These are phyloP conservation scores for Motacilla alba DNA, from an alignment of 2,113 vertebrate genomes.

Conservation along the genomic window DNA sequence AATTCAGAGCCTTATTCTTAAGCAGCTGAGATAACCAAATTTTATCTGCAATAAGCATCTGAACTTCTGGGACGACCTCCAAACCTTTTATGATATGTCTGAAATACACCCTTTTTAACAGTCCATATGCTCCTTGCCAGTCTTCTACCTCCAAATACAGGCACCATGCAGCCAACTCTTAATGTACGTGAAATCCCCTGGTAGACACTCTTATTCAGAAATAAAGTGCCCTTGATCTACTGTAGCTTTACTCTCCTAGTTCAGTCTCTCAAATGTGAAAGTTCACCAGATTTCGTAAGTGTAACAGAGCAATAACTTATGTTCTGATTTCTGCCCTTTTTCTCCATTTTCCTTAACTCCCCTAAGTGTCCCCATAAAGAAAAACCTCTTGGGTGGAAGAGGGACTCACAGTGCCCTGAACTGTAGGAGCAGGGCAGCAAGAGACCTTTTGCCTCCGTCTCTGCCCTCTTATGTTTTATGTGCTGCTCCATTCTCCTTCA, in stretches of 20 bases:
- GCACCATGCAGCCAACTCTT: not conserved
- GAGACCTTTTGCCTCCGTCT: not conserved
- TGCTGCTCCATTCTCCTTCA: not conserved
- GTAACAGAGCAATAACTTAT: conserved; percentile 32
- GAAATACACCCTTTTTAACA: conserved; percentile 25
- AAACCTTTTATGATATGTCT: conserved; percentile 38
- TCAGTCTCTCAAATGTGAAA: conserved; percentile 13
- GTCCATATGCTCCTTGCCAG: conserved; percentile 5
- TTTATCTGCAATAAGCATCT: conserved; percentile 39
- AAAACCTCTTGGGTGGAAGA: not conserved
- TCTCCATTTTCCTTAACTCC: not conserved
- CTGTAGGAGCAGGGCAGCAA: not conserved
- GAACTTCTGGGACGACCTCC: conserved; percentile 44
- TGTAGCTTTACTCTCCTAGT: not conserved
- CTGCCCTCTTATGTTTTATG: not conserved
- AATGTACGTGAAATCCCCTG: conserved; percentile 29
- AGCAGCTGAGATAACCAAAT: not conserved
- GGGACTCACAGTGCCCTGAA: not conserved
- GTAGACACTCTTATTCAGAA: conserved; percentile 10
- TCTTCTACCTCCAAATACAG: not conserved
- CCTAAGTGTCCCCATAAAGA: not conserved
- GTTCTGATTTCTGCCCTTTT: not conserved
- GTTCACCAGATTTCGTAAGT: not conserved
- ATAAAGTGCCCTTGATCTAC: conserved; percentile 40
- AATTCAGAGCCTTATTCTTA: not conserved